Percentiles rank a stretch among this genome's conserved stretches.
Evolutionary conservation across 2,888 invertebrate genomes (phyloP).

Genomic region (Drosophila picticornis): DNA sequence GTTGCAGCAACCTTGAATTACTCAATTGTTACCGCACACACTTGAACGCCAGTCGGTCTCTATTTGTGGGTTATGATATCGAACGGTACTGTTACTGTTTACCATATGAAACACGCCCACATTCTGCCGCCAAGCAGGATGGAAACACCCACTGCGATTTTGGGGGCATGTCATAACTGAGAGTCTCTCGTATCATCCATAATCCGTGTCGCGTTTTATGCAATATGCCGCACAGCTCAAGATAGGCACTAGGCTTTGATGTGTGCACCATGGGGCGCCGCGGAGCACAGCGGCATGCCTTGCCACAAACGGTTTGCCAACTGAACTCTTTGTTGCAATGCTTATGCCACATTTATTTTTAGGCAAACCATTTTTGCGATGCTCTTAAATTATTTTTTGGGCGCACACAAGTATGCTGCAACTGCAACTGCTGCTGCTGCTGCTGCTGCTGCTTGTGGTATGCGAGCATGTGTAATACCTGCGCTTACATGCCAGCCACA

Average conservation of each 20-base stretch:
- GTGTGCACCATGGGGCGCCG: slow-evolving; percentile 15
- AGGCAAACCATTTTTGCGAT: slow-evolving; percentile 44
- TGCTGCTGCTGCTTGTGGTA: not conserved
- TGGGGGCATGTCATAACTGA: slow-evolving; percentile 34
- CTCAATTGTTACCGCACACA: slow-evolving; percentile 6
- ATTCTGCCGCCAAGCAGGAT: not conserved
- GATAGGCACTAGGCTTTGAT: slow-evolving; percentile 21
- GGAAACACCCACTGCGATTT: slow-evolving; percentile 8
- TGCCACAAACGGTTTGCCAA: not conserved
- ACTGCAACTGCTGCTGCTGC: slow-evolving; percentile 34
- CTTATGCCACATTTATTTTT: slow-evolving; percentile 46
- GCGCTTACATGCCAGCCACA: not conserved
- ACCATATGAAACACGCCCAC: not conserved
- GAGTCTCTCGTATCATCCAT: not conserved
- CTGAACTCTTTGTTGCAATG: slow-evolving; percentile 11
- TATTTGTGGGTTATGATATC: slow-evolving; percentile 3
- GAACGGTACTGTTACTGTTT: slow-evolving; percentile 2
- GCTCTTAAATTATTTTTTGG: slow-evolving; percentile 36
- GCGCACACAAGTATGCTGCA: slow-evolving; percentile 18
- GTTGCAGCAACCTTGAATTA: slow-evolving; percentile 5
- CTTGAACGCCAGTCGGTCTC: not conserved
- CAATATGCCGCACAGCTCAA: slow-evolving; percentile 8
- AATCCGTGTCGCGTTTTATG: slow-evolving; percentile 28
- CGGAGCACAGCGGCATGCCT: not conserved
- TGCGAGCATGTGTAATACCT: slow-evolving; percentile 24